These are phyloP conservation scores for Physeter macrocephalus DNA, from an alignment of 2,113 vertebrate species.

Conservation along the genomic window DNA sequence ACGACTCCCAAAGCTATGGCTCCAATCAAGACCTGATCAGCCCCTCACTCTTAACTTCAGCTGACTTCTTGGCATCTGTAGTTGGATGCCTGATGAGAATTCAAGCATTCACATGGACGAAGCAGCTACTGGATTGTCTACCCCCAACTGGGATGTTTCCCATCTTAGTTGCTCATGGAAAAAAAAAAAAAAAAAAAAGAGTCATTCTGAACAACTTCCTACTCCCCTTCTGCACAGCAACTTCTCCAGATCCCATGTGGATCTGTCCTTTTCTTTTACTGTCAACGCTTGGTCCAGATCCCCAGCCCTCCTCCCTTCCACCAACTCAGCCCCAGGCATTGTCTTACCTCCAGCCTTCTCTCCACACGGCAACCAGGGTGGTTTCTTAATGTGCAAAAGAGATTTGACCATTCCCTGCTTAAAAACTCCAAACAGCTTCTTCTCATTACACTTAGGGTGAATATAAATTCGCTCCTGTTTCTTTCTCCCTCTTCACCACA, in stretches of 20 bases:
- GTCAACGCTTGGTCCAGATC: background rate
- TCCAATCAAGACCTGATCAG: background rate
- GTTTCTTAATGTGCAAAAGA: background rate
- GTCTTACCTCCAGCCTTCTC: background rate
- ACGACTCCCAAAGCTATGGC: background rate
- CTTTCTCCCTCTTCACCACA: background rate
- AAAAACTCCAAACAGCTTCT: background rate
- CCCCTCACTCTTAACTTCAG: background rate
- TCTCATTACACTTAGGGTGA: background rate
- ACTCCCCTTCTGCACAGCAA: background rate
- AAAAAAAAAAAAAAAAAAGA: too few species aligned
- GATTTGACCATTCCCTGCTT: background rate
- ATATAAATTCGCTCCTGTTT: background rate
- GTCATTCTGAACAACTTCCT: background rate
- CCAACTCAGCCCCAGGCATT: too few species aligned
- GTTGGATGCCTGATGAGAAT: background rate
- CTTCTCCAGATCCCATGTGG: background rate
- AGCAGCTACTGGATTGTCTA: background rate
- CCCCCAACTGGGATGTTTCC: background rate
- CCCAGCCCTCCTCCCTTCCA: too few species aligned
- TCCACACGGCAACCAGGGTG: background rate
- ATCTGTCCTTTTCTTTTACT: background rate
- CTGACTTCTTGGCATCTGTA: background rate
- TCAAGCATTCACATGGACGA: background rate
- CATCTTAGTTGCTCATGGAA: rapidly evolving